A percentile compares a stretch with the other conserved stretches of the same genome.
These are phyloP conservation scores for Steatocranus sp. DNA, from an alignment of 2,797 vertebrate genomes.

Conservation along the genomic window DNA sequence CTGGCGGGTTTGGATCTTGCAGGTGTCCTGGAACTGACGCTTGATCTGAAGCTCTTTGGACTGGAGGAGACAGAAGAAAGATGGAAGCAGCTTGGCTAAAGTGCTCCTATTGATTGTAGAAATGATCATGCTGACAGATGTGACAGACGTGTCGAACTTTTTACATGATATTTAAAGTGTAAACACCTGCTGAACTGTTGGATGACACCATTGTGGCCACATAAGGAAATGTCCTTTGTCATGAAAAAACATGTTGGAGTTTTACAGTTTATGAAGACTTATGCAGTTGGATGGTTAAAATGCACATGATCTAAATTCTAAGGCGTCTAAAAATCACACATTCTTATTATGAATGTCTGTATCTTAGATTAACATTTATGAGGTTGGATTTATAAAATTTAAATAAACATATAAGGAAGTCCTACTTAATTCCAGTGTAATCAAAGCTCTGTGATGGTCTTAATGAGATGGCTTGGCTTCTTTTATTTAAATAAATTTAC, in stretches of 20 bases:
- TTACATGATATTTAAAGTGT: background rate
- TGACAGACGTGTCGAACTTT: background rate
- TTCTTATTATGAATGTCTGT: background rate
- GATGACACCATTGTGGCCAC: background rate
- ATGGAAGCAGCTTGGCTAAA: slow-evolving; percentile 47
- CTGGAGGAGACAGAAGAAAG: slow-evolving; percentile 68
- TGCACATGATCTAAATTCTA: background rate
- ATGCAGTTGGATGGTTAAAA: background rate
- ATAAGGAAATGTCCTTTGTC: background rate
- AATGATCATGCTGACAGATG: background rate
- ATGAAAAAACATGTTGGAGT: background rate
- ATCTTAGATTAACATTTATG: background rate
- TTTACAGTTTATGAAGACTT: background rate
- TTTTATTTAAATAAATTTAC: background rate
- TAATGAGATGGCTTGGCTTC: background rate
- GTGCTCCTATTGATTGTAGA: slow-evolving; percentile 9
- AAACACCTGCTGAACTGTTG: background rate
- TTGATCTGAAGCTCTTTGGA: slow-evolving; percentile 96
- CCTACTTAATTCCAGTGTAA: background rate
- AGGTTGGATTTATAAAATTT: background rate
- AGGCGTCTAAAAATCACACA: background rate
- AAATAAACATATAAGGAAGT: background rate
- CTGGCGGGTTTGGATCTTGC: slow-evolving; percentile 94
- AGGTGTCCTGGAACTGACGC: slow-evolving; percentile 96
- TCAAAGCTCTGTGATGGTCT: background rate